These are phyloP conservation scores for Illadopsis cleaveri DNA, from an alignment of 2,113 vertebrate genomes.

Conservation along the genomic window DNA sequence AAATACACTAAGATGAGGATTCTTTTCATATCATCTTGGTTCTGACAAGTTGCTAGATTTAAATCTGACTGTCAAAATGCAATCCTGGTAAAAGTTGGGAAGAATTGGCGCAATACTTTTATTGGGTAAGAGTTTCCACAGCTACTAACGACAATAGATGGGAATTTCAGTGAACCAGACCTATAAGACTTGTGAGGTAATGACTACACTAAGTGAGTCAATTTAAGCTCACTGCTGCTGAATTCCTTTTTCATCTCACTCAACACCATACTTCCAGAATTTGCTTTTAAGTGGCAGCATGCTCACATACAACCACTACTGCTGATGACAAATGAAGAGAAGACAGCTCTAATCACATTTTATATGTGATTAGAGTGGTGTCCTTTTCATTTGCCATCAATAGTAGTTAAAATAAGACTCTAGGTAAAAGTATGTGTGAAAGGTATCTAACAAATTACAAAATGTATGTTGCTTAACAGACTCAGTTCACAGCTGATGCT, in stretches of 20 bases:
- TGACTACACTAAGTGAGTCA: background rate
- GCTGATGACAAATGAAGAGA: background rate
- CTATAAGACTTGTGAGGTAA: background rate
- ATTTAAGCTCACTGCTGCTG: background rate
- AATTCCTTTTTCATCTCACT: background rate
- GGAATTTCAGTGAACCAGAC: background rate
- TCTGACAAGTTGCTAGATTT: background rate
- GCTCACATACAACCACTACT: background rate
- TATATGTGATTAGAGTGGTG: background rate
- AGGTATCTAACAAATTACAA: background rate
- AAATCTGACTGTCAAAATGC: background rate
- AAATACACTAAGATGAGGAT: background rate
- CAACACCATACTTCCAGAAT: background rate
- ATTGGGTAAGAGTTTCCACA: background rate
- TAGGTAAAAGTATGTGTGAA: background rate
- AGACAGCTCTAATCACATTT: background rate
- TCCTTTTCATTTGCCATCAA: background rate
- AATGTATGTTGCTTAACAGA: background rate
- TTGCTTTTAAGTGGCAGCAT: background rate
- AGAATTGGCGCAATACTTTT: background rate
- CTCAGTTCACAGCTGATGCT: background rate
- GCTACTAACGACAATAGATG: background rate
- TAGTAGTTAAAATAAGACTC: background rate
- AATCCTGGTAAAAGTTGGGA: background rate
- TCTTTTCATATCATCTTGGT: background rate